These are phyloP conservation scores for Lypha dubia DNA, from an alignment of 2,888 invertebrate species.

Conservation along the genomic window DNA sequence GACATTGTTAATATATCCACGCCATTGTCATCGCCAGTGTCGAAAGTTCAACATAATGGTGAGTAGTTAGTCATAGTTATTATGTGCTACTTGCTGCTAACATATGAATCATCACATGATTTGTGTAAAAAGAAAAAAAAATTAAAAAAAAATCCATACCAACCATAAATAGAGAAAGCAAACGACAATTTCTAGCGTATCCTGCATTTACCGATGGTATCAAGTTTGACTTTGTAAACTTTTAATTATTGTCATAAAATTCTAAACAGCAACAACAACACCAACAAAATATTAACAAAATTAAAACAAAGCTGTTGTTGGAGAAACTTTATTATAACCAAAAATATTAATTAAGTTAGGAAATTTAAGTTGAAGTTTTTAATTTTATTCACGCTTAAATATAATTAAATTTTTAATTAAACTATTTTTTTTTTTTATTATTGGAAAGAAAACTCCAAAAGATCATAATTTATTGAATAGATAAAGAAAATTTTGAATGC, in stretches of 20 bases:
- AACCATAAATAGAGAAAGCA: too few relatives aligned
- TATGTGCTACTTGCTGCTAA: conserved; percentile 47
- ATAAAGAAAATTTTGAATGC: too few relatives aligned
- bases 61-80: conserved; percentile 70
- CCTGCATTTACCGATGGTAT: conserved; percentile 42
- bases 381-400: too few relatives aligned
- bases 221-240: conserved; percentile 78
- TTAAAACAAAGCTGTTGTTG: not conserved
- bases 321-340: not conserved
- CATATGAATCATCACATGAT: not conserved
- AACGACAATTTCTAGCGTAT: not conserved
- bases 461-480: too few relatives aligned
- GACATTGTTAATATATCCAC: conserved; percentile 67
- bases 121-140: conserved; percentile 4
- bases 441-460: too few relatives aligned
- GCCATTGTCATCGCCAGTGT: conserved; percentile 42
- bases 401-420: too few relatives aligned
- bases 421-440: too few relatives aligned
- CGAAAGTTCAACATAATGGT: conserved; percentile 73
- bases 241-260: conserved; percentile 79
- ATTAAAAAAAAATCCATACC: not conserved
- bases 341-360: not conserved
- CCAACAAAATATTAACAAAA: not conserved
- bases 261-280: conserved; percentile 61
- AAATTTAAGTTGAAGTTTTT: too few relatives aligned